Conservation (phyloP, 2,797 vertebrate species). For the Tenualosa thibaudeaui region DNA sequence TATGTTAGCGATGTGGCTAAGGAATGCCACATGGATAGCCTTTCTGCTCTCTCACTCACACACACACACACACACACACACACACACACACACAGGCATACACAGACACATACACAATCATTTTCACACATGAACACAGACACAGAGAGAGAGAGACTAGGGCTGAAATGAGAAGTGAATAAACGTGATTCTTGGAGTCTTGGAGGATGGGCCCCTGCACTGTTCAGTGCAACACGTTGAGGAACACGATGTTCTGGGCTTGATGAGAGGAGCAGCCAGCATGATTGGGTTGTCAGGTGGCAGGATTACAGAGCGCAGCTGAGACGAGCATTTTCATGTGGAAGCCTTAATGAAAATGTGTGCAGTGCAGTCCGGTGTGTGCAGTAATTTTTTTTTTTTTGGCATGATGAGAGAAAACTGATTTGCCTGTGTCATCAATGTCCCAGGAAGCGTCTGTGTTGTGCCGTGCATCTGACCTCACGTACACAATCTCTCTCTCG, state of each 20-base stretch:
- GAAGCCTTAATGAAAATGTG: slow-evolving; percentile 43
- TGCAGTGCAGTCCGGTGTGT: not conserved
- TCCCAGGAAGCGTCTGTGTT: not conserved
- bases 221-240: slow-evolving; percentile 46
- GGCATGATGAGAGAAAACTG: not conserved
- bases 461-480: not conserved
- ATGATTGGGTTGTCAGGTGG: slow-evolving; percentile 47
- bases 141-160: not conserved
- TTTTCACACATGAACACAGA: slow-evolving; percentile 21
- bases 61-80: not conserved
- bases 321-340: not conserved
- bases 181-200: slow-evolving; percentile 42
- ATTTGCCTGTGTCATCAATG: not conserved
- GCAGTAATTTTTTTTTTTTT: slow-evolving; percentile 22
- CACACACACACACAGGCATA: slow-evolving; percentile 31
- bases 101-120: slow-evolving; percentile 15
- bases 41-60: not conserved
- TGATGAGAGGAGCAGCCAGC: slow-evolving; percentile 46
- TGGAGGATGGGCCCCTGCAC: slow-evolving; percentile 39
- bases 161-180: slow-evolving; percentile 47
- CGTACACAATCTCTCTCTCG: not conserved
- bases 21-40: not conserved
- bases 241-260: slow-evolving; percentile 50
- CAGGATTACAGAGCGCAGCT: slow-evolving; percentile 48
- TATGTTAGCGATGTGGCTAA: slow-evolving; percentile 36